A percentile compares a stretch with the other conserved stretches of the same genome.
Conservation (phyloP, 2,888 invertebrate genomes). For the Lucinisca nassula region DNA sequence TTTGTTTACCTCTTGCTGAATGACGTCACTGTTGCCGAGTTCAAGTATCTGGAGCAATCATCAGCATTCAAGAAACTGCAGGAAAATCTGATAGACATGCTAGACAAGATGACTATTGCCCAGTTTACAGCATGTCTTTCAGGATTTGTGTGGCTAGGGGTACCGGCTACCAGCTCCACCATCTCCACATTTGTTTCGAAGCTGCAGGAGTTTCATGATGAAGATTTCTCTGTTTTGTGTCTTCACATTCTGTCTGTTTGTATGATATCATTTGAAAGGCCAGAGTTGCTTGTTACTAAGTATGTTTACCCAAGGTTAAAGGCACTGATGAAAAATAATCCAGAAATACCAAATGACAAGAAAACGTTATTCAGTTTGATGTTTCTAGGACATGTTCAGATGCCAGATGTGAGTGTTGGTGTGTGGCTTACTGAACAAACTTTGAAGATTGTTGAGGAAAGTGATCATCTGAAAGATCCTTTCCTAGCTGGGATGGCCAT, state of each 20-base stretch:
- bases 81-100: background rate
- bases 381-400: background rate
- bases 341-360: background rate
- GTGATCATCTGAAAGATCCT: background rate
- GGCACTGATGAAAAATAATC: background rate
- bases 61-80: background rate
- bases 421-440: background rate
- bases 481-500: background rate
- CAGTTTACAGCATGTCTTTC: background rate
- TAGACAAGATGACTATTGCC: background rate
- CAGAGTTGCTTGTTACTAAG: background rate
- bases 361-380: background rate
- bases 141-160: background rate
- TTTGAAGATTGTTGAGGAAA: background rate
- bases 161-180: background rate
- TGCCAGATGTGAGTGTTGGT: background rate
- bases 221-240: background rate
- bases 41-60: background rate
- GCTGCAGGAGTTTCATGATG: background rate
- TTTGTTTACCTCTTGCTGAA: background rate
- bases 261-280: background rate
- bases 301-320: background rate
- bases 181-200: background rate
- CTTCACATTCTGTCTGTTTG: background rate
- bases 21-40: background rate